Conservation (phyloP, 2,797 vertebrate species). For the Ctenopoma multispine region DNA sequence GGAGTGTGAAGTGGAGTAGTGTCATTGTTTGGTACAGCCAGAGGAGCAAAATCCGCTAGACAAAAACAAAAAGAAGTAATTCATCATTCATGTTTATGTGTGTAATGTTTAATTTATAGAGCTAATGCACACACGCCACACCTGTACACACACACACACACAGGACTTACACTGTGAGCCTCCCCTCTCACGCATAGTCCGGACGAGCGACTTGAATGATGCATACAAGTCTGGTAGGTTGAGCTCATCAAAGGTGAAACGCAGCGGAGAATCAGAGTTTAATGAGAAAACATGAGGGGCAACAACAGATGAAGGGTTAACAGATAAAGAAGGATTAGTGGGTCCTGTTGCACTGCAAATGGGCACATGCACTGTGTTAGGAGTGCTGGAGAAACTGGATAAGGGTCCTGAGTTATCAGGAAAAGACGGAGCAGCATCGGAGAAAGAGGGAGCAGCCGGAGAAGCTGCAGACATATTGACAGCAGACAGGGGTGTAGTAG, state of each 20-base stretch:
- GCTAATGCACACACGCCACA: not conserved
- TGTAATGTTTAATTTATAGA: not conserved
- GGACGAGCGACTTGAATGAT: conserved; percentile 96
- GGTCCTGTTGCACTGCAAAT: conserved; percentile 36
- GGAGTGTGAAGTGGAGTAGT: conserved; percentile 86
- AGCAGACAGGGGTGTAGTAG: conserved; percentile 30
- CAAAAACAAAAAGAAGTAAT: conserved; percentile 20
- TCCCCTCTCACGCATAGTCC: conserved; percentile 93
- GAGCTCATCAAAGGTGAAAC: conserved; percentile 95
- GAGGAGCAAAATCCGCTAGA: conserved; percentile 77
- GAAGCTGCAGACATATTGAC: conserved; percentile 29
- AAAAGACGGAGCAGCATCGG: conserved; percentile 45
- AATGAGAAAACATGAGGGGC: conserved; percentile 28
- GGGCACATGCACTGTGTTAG: conserved; percentile 15
- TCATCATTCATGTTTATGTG: not conserved
- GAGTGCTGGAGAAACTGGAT: conserved; percentile 43
- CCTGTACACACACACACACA: conserved; percentile 3
- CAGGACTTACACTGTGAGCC: conserved; percentile 84
- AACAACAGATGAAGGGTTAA: not conserved
- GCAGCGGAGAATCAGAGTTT: conserved; percentile 71
- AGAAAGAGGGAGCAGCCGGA: conserved; percentile 48
- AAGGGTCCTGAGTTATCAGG: conserved; percentile 33
- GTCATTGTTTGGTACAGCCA: conserved; percentile 67
- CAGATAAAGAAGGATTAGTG: conserved; percentile 22
- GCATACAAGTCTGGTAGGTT: conserved; percentile 94